These are phyloP conservation scores for Tenthredo notha DNA, from an alignment of 2,888 invertebrate genomes.

Conservation along the genomic window DNA sequence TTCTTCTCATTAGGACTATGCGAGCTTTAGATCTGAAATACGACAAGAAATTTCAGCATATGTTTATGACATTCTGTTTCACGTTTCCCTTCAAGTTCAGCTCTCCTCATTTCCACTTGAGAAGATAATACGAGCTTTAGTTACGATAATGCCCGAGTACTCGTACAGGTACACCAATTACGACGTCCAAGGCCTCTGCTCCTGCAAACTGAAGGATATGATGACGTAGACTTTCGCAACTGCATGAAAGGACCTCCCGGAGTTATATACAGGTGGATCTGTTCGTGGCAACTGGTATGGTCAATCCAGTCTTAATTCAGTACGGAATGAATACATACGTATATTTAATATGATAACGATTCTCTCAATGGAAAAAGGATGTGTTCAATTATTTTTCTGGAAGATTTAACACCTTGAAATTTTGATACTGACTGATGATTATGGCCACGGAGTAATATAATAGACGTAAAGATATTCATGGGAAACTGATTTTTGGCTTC, in stretches of 20 bases:
- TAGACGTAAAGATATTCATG: background rate
- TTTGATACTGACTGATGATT: background rate
- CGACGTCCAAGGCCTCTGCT: background rate
- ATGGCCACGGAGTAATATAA: background rate
- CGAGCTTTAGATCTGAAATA: background rate
- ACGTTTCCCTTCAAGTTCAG: background rate
- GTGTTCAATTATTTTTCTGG: background rate
- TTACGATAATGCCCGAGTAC: background rate
- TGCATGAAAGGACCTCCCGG: background rate
- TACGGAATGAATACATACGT: background rate
- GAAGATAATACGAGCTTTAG: background rate
- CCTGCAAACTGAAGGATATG: background rate
- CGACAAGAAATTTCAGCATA: background rate
- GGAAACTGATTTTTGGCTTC: background rate
- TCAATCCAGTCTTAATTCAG: background rate
- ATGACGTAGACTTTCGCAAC: background rate
- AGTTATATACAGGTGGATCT: background rate
- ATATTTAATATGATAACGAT: background rate
- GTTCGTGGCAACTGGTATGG: background rate
- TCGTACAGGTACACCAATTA: background rate
- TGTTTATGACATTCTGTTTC: background rate
- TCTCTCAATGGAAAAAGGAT: background rate
- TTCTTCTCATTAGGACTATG: background rate
- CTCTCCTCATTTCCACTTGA: background rate
- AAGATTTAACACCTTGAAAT: background rate